Evolutionary conservation across 2,797 vertebrate genomes (phyloP).

Genomic region (Neolamprologus multifasciatus): DNA sequence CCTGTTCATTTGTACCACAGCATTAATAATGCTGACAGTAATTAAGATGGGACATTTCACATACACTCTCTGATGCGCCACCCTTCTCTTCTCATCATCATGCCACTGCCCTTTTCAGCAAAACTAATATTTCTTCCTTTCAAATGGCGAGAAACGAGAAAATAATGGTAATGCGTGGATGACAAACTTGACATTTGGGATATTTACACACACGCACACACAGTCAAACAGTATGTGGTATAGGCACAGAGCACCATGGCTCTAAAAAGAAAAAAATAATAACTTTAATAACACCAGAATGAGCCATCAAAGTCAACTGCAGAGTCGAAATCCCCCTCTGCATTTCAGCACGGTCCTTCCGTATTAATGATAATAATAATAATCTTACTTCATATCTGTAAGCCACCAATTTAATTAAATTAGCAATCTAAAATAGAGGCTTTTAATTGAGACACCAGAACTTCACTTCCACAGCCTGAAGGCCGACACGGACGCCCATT

Average conservation of each 20-base stretch:
- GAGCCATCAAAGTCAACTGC: background rate
- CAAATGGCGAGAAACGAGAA: background rate
- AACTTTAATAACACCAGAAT: background rate
- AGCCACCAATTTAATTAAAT: background rate
- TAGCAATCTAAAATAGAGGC: background rate
- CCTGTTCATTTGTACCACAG: slow-evolving; percentile 48
- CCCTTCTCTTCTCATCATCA: background rate
- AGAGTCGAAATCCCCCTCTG: background rate
- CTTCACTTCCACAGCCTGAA: background rate
- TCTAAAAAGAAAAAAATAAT: accelerated
- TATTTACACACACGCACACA: background rate
- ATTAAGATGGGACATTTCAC: background rate
- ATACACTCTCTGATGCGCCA: background rate
- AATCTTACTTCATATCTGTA: background rate
- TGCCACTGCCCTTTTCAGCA: background rate
- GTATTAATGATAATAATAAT: background rate
- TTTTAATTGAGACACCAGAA: background rate
- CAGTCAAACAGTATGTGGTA: background rate
- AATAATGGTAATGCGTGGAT: background rate
- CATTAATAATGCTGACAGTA: slow-evolving; percentile 55
- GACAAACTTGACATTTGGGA: background rate
- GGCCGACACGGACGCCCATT: background rate
- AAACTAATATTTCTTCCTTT: background rate
- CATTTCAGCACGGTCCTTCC: background rate
- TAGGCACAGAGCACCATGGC: background rate